These are phyloP conservation scores for Sinelater perroti DNA, from an alignment of 2,888 invertebrate genomes.

Conservation along the genomic window DNA sequence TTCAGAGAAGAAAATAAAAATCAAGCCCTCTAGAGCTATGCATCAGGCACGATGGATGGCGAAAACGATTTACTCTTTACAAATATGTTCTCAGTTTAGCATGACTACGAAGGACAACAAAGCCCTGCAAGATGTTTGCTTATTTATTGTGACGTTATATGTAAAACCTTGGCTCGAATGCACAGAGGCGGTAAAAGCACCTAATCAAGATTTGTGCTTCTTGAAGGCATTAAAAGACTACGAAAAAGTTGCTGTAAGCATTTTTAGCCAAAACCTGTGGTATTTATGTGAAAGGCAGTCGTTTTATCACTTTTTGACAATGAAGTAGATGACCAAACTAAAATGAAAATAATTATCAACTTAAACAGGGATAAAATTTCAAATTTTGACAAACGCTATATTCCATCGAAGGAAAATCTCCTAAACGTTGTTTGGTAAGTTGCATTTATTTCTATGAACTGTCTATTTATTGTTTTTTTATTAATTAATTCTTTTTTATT, in stretches of 20 bases:
- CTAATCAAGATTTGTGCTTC: slow-evolving; percentile 31
- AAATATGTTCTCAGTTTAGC: slow-evolving; percentile 39
- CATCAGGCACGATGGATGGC: slow-evolving; percentile 50
- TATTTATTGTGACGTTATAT: slow-evolving; percentile 44
- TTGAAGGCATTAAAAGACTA: slow-evolving; percentile 34
- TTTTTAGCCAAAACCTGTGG: slow-evolving; percentile 41
- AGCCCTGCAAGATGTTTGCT: slow-evolving; percentile 36
- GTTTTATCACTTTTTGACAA: too few relatives aligned
- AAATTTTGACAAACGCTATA: too few relatives aligned
- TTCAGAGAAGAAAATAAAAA: slow-evolving; percentile 37
- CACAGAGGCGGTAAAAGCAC: slow-evolving; percentile 31
- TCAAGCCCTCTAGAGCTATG: slow-evolving; percentile 42
- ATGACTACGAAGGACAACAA: slow-evolving; percentile 33
- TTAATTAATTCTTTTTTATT: not conserved
- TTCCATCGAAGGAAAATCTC: too few relatives aligned
- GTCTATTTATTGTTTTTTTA: not conserved
- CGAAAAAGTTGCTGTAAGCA: slow-evolving; percentile 37
- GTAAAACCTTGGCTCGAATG: slow-evolving; percentile 46
- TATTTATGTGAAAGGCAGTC: too few relatives aligned
- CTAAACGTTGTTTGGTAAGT: too few relatives aligned
- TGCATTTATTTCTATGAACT: too few relatives aligned
- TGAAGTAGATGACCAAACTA: slow-evolving; percentile 9
- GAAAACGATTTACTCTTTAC: slow-evolving; percentile 46
- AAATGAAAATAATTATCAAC: not conserved
- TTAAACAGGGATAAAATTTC: not conserved